Percentiles rank a stretch among this genome's conserved stretches.
phyloP scores from a whole-genome alignment of 2,797 vertebrate genomes.

The Sus cebifrons region DNA sequence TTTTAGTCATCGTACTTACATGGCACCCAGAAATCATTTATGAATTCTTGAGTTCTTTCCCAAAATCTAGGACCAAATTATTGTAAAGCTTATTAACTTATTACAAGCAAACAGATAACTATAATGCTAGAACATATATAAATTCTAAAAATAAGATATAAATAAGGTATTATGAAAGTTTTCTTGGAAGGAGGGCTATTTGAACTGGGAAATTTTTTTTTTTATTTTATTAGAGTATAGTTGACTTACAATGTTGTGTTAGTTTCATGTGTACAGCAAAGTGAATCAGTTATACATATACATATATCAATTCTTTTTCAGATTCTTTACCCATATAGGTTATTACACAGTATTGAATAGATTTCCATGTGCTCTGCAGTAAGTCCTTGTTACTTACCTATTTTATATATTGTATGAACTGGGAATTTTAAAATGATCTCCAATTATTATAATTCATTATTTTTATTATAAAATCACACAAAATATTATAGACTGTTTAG shows the following conservation, averaged over 20 bases:
- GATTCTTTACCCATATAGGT: too few species aligned
- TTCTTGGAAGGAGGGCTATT: background rate
- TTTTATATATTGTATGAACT: background rate
- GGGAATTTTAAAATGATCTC: constrained; percentile 17
- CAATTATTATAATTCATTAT: constrained; percentile 30
- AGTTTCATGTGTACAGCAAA: too few species aligned
- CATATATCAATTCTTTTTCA: too few species aligned
- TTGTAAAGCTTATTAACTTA: background rate
- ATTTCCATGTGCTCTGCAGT: too few species aligned
- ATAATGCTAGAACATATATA: background rate
- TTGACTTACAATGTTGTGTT: too few species aligned
- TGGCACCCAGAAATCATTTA: background rate
- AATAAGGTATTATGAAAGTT: background rate
- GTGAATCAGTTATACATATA: too few species aligned
- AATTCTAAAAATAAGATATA: constrained; percentile 27
- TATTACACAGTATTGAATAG: too few species aligned
- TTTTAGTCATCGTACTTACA: background rate
- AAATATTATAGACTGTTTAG: constrained; percentile 27
- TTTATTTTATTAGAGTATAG: too few species aligned
- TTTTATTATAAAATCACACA: background rate
- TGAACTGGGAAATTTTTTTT: background rate
- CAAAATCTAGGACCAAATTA: constrained; percentile 51
- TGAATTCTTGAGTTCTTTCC: background rate
- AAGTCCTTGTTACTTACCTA: too few species aligned
- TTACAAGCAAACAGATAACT: background rate